Percentiles rank a stretch among this genome's conserved stretches.
These are phyloP conservation scores for Propithecus coquereli DNA, from an alignment of 2,113 vertebrate genomes.

Conservation along the genomic window DNA sequence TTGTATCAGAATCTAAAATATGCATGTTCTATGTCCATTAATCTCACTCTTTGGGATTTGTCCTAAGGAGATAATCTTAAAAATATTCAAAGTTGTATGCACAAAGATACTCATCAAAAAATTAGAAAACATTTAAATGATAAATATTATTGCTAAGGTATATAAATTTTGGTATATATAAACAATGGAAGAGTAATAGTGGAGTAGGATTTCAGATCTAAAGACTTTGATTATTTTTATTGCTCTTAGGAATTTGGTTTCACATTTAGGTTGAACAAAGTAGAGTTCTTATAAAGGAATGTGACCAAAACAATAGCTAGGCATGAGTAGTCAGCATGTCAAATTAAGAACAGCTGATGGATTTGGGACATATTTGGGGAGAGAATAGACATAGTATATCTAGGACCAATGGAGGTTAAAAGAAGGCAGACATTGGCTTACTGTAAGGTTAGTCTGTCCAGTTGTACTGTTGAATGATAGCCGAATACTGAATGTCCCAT, in stretches of 20 bases:
- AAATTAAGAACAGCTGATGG: neutral
- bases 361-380: neutral
- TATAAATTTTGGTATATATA: neutral
- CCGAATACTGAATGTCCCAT: neutral
- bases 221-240: neutral
- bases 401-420: neutral
- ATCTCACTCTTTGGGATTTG: constrained; percentile 7
- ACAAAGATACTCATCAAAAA: neutral
- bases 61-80: neutral
- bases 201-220: constrained; percentile 9
- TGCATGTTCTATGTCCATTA: neutral
- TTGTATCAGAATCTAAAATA: constrained; percentile 37
- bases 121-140: neutral
- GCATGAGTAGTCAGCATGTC: neutral
- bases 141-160: neutral
- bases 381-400: neutral
- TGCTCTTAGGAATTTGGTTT: constrained; percentile 31
- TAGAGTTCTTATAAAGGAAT: neutral
- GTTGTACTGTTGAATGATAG: neutral
- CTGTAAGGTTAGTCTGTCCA: neutral
- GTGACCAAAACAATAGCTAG: neutral
- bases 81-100: neutral
- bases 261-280: neutral
- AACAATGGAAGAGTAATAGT: neutral
- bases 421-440: neutral